Evolutionary conservation across 1,140 invertebrate species (phyloP).

Genomic region (Lepidurus packardi): DNA sequence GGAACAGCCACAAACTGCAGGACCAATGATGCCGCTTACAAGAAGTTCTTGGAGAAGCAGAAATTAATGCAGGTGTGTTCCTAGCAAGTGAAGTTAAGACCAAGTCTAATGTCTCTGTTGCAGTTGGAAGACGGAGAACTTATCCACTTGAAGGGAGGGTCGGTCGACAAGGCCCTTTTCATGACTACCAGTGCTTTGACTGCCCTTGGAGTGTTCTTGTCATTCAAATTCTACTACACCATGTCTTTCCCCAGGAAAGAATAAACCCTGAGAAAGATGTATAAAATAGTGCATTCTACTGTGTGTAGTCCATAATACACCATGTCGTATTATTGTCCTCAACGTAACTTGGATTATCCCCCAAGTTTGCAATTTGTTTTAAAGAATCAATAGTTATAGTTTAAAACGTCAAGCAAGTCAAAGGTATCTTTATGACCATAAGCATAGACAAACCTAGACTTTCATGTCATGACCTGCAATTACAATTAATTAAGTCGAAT

Average conservation of each 20-base stretch:
- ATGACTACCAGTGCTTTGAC: conserved; percentile 46
- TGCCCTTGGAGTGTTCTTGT: conserved; percentile 45
- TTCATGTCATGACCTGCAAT: no score
- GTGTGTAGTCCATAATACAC: conserved; percentile 12
- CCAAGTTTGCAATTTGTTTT: no score
- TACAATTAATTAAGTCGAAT: no score
- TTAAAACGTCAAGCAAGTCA: no score
- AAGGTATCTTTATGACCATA: no score
- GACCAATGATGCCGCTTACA: neutral
- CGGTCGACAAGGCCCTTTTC: conserved; percentile 52
- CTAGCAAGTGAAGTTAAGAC: neutral
- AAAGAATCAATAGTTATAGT: no score
- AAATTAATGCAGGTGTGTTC: neutral
- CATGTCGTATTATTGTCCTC: neutral
- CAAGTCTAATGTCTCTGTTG: conserved; percentile 36
- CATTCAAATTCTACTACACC: conserved; percentile 43
- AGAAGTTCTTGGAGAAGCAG: neutral
- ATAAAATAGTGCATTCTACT: conserved; percentile 24
- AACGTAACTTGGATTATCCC: neutral
- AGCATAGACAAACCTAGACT: no score
- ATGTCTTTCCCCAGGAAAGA: conserved; percentile 44
- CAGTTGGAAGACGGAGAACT: conserved; percentile 53
- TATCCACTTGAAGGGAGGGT: conserved; percentile 56
- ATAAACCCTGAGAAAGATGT: conserved; percentile 27
- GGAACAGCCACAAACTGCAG: neutral